Evolutionary conservation across 2,113 vertebrate species (phyloP).

Genomic region (Sialia sialis): DNA sequence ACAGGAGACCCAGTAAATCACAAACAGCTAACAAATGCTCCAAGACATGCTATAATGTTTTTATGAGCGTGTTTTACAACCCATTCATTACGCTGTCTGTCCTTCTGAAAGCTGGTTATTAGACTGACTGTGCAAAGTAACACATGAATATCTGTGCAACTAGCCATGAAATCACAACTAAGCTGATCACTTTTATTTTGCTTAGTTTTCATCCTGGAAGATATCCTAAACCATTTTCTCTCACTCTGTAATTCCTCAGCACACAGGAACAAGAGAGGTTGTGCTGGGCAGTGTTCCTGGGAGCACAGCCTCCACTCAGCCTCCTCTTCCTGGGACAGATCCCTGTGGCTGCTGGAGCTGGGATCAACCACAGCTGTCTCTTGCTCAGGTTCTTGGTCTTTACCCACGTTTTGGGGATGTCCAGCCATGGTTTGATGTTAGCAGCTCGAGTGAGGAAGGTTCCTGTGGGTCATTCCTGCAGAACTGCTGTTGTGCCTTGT

Average conservation of each 20-base stretch:
- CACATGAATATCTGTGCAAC: constrained; percentile 67
- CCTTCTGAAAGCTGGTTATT: constrained; percentile 77
- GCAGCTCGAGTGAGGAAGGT: rapidly evolving
- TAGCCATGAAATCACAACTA: constrained; percentile 68
- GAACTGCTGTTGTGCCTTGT: no score
- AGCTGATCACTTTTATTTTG: constrained; percentile 16
- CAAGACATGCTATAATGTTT: constrained; percentile 72
- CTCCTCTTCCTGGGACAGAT: neutral
- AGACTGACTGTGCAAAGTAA: constrained; percentile 65
- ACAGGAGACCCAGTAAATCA: constrained; percentile 63
- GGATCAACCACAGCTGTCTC: neutral
- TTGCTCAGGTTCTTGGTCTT: neutral
- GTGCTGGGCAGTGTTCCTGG: neutral
- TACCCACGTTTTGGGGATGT: rapidly evolving
- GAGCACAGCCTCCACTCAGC: neutral
- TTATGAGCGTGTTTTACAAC: constrained; percentile 73
- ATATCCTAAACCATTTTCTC: neutral
- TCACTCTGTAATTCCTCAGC: rapidly evolving
- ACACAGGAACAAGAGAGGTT: rapidly evolving
- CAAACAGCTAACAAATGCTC: constrained; percentile 68
- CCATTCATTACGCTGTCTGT: constrained; percentile 78
- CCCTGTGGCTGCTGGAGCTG: neutral
- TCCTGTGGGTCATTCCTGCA: neutral
- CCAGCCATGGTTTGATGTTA: rapidly evolving
- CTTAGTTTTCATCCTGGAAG: neutral